A percentile compares a stretch with the other conserved stretches of the same genome.
These are phyloP conservation scores for Panopea generosa DNA, from an alignment of 2,888 invertebrate genomes.

Conservation along the genomic window DNA sequence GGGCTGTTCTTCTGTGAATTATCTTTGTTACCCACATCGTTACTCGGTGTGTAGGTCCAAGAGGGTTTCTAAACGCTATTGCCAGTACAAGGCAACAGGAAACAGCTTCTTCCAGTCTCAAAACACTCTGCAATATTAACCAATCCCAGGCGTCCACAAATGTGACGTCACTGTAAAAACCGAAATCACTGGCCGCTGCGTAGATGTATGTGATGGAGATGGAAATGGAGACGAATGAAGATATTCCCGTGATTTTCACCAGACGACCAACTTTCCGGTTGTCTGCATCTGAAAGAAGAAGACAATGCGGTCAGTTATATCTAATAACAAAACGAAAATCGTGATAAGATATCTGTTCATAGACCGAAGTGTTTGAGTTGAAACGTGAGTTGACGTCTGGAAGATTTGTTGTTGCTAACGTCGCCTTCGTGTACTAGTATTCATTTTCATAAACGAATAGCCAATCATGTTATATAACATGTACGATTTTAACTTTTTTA, in stretches of 20 bases:
- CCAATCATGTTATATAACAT: no score
- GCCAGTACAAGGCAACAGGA: conserved; percentile 48
- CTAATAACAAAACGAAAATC: no score
- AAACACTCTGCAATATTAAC: conserved; percentile 70
- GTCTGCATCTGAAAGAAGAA: conserved; percentile 49
- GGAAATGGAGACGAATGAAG: conserved; percentile 55
- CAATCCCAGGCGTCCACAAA: conserved; percentile 73
- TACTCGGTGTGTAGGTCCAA: background rate
- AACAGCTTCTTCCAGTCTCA: conserved; percentile 67
- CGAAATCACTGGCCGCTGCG: conserved; percentile 66
- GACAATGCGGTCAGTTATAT: no score
- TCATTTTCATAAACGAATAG: no score
- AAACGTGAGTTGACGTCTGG: no score
- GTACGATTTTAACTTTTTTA: no score
- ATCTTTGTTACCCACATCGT: no score
- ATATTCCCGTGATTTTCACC: conserved; percentile 45
- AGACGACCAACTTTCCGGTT: conserved; percentile 50
- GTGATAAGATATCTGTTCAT: no score
- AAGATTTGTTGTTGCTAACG: background rate
- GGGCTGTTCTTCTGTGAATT: no score
- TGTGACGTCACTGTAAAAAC: conserved; percentile 63
- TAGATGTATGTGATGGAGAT: conserved; percentile 66
- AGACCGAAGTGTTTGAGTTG: no score
- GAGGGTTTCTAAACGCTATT: conserved; percentile 52
- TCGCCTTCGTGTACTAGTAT: no score